Percentiles rank a stretch among this genome's conserved stretches.
Conservation (phyloP, 2,797 vertebrate species). For the Potorous gilbertii region DNA sequence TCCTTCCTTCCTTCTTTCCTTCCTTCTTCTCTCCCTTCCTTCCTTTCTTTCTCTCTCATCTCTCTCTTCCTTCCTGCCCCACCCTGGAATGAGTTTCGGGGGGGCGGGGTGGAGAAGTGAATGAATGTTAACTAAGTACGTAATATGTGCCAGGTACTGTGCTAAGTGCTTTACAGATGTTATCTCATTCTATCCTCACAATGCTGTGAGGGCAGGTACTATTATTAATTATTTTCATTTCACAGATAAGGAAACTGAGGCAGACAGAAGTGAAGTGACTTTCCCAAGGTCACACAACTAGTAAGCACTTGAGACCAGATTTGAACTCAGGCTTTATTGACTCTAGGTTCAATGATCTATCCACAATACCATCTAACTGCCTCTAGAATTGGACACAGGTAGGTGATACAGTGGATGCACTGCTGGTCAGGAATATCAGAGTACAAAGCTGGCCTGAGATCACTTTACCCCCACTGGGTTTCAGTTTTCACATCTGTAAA, state of each 20-base stretch:
- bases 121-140: background rate
- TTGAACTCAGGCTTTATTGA: background rate
- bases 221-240: background rate
- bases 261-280: background rate
- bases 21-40: too few species aligned
- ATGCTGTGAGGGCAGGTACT: background rate
- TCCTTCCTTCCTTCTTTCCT: too few species aligned
- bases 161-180: background rate
- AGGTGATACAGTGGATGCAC: background rate
- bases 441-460: background rate
- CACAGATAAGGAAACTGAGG: background rate
- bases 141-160: too few species aligned
- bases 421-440: background rate
- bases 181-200: background rate
- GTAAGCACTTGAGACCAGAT: background rate
- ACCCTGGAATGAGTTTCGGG: too few species aligned
- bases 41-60: too few species aligned
- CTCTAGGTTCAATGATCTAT: background rate
- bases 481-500: background rate
- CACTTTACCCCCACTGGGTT: background rate
- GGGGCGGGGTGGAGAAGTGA: background rate
- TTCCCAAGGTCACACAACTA: background rate
- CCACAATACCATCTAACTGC: background rate
- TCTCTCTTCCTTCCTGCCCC: too few species aligned
- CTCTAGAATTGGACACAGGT: background rate